Evolutionary conservation across 2,888 invertebrate genomes (phyloP).

Genomic region (Ornithoptera alexandrae): DNA sequence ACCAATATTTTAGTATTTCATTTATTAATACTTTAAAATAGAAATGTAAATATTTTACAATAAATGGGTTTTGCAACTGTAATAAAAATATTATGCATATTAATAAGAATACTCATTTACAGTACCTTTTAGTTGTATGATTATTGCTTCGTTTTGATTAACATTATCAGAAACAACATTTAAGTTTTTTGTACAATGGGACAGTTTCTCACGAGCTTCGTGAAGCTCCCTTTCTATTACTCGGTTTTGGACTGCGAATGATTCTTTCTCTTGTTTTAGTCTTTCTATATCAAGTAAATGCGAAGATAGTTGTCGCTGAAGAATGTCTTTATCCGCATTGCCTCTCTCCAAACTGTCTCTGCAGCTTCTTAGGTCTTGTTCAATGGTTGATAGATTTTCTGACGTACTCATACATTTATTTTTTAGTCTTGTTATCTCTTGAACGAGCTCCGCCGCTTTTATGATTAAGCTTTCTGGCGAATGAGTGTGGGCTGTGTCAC

Average conservation of each 20-base stretch:
- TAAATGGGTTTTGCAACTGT: not conserved
- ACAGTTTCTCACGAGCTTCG: conserved; percentile 84
- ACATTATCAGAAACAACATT: conserved; percentile 84
- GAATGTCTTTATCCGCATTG: conserved; percentile 85
- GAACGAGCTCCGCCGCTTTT: conserved; percentile 88
- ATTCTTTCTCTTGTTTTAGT: conserved; percentile 88
- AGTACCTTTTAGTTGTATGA: conserved; percentile 84
- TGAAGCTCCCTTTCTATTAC: conserved; percentile 86
- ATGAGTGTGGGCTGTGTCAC: conserved; percentile 82
- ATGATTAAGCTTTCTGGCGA: conserved; percentile 87
- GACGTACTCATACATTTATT: conserved; percentile 80
- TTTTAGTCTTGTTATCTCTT: conserved; percentile 84
- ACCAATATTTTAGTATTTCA: no score
- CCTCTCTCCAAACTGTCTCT: conserved; percentile 83
- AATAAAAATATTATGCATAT: not conserved
- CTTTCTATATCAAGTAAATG: conserved; percentile 86
- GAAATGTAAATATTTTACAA: not conserved
- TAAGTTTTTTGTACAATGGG: conserved; percentile 82
- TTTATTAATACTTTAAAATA: not conserved
- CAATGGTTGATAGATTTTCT: conserved; percentile 81
- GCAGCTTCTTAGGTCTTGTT: conserved; percentile 83
- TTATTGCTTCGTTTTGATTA: conserved; percentile 84
- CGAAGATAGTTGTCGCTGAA: conserved; percentile 85
- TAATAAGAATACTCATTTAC: not conserved
- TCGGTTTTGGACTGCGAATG: conserved; percentile 85